A percentile compares a stretch with the other conserved stretches of the same genome.
Evolutionary conservation across 1,140 invertebrate genomes (phyloP).

Genomic region (Oncopeltus fasciatus): DNA sequence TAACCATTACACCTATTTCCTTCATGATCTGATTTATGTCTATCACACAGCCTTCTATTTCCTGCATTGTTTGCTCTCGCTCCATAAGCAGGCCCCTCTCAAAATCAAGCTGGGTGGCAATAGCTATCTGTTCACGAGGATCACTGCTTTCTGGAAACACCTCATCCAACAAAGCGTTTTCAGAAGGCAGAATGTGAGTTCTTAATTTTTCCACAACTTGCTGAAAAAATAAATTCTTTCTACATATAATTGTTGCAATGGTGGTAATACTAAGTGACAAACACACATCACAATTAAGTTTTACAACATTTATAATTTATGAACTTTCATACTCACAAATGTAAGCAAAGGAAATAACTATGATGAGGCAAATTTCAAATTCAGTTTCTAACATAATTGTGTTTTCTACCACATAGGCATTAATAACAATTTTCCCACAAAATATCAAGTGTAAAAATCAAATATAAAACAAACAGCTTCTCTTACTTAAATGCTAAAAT

Average conservation of each 20-base stretch:
- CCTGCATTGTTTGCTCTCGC: conserved; percentile 51
- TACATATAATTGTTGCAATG: too few species aligned
- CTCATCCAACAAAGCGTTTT: conserved; percentile 26
- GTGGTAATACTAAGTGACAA: too few species aligned
- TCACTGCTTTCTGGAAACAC: conserved; percentile 23
- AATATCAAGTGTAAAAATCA: too few species aligned
- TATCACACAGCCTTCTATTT: conserved; percentile 70
- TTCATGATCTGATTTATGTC: conserved; percentile 88
- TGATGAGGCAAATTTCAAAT: too few species aligned
- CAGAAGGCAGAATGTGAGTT: conserved; percentile 17
- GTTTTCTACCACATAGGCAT: too few species aligned
- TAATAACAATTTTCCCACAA: too few species aligned
- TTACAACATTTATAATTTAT: background rate
- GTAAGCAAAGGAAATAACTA: too few species aligned
- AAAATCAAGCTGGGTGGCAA: conserved; percentile 43
- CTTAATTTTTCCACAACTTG: conserved; percentile 9
- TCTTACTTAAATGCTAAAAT: too few species aligned
- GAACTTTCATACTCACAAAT: too few species aligned
- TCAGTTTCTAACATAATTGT: too few species aligned
- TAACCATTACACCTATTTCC: conserved; percentile 63
- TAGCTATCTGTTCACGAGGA: conserved; percentile 31
- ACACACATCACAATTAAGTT: too few species aligned
- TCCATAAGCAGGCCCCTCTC: conserved; percentile 60
- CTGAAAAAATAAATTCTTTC: background rate
- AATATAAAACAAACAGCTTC: too few species aligned